These are phyloP conservation scores for Melozone crissalis DNA, from an alignment of 2,113 vertebrate species.

Conservation along the genomic window DNA sequence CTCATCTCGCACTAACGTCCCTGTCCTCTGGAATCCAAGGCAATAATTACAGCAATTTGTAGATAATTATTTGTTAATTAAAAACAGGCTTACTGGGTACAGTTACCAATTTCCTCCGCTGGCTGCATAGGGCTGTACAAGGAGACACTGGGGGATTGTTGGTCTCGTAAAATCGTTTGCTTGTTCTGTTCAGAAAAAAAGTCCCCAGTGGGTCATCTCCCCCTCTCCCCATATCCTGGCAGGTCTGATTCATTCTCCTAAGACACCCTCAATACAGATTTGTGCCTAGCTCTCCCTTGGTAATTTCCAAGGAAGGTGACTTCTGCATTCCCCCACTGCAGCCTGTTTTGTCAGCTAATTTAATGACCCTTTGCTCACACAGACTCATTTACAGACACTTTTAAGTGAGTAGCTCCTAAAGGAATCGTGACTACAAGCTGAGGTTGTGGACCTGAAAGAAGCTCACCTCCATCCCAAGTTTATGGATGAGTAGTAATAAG, in stretches of 20 bases:
- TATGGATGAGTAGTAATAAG: neutral
- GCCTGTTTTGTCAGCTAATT: neutral
- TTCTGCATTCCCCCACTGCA: neutral
- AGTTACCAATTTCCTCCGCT: conserved; percentile 56
- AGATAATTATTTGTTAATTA: conserved; percentile 73
- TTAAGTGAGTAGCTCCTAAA: neutral
- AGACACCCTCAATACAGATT: neutral
- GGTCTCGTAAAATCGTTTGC: neutral
- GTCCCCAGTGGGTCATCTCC: neutral
- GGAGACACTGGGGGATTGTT: conserved; percentile 42
- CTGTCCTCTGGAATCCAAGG: conserved; percentile 64
- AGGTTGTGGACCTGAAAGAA: neutral
- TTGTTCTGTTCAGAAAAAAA: conserved; percentile 21
- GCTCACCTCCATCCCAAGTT: neutral
- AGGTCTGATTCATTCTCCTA: conserved; percentile 13
- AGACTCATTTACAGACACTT: neutral
- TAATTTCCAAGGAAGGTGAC: neutral
- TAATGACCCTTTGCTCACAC: neutral
- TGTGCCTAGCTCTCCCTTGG: neutral
- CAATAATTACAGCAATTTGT: conserved; percentile 72
- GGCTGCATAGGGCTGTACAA: conserved; percentile 22
- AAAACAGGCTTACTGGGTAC: conserved; percentile 67
- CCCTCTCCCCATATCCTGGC: neutral
- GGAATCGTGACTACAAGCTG: neutral
- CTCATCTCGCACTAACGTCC: conserved; percentile 2